Evolutionary conservation across 2,888 invertebrate species (phyloP).

Genomic region (Torymus auratus): DNA sequence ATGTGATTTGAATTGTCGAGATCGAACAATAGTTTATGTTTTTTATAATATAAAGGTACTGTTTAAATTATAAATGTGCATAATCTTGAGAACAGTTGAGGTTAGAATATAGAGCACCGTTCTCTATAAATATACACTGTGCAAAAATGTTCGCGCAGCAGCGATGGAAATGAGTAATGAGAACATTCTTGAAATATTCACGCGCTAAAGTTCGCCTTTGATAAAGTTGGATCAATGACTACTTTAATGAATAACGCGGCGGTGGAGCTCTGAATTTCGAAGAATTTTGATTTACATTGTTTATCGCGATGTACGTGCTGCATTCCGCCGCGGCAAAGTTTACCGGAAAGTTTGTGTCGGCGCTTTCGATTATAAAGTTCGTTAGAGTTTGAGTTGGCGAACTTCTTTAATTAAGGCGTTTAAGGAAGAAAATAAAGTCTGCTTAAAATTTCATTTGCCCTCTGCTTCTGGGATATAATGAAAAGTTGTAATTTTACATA

Average conservation of each 20-base stretch:
- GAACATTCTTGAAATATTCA: too few species aligned
- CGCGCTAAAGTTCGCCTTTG: not conserved
- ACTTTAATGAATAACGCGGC: conserved; percentile 4
- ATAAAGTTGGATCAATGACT: not conserved
- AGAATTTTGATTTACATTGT: conserved; percentile 17
- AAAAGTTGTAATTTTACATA: not conserved
- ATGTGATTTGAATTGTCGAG: too few species aligned
- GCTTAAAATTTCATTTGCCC: conserved; percentile 11
- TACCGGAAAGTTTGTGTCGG: not conserved
- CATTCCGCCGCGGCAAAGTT: not conserved
- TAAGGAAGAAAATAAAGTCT: conserved; percentile 32
- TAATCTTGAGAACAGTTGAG: too few species aligned
- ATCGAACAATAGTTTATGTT: too few species aligned
- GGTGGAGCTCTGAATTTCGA: not conserved
- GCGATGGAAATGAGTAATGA: too few species aligned
- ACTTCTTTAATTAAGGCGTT: conserved; percentile 41
- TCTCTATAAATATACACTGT: too few species aligned
- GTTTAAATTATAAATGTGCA: too few species aligned
- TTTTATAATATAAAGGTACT: too few species aligned
- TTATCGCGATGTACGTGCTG: not conserved
- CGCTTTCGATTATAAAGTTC: conserved; percentile 34
- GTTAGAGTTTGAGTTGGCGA: conserved; percentile 13
- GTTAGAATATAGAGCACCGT: too few species aligned
- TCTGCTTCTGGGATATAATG: not conserved
- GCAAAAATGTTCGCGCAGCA: too few species aligned